Evolutionary conservation across 1,140 invertebrate species (phyloP).

Genomic region (Camponotus pennsylvanicus): DNA sequence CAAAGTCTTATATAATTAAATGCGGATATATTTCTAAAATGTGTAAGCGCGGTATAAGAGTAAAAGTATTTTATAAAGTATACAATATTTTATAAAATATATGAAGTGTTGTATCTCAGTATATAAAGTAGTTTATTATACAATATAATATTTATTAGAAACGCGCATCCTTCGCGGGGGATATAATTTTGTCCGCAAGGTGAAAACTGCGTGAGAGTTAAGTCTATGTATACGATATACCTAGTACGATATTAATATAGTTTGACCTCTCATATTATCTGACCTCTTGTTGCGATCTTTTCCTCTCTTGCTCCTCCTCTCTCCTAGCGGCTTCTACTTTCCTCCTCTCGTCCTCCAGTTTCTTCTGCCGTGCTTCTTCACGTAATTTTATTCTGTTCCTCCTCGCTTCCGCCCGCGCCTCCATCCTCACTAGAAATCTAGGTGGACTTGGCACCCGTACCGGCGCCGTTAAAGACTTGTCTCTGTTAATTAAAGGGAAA

Average conservation of each 20-base stretch:
- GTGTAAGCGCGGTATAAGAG: not conserved
- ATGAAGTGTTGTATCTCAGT: constrained; percentile 9
- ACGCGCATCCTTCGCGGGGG: not conserved
- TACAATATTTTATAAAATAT: not conserved
- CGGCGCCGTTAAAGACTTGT: constrained; percentile 63
- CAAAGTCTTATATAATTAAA: constrained; percentile 17
- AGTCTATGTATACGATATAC: constrained; percentile 15
- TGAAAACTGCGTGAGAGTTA: constrained; percentile 33
- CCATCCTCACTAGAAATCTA: constrained; percentile 79
- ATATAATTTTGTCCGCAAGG: constrained; percentile 51
- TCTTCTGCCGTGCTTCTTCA: constrained; percentile 74
- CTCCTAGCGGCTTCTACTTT: constrained; percentile 69
- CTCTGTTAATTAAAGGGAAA: constrained; percentile 51
- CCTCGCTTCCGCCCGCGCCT: constrained; percentile 77
- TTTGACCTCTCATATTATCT: constrained; percentile 64
- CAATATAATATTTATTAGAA: constrained; percentile 24
- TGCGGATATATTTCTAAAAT: constrained; percentile 30
- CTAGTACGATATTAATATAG: constrained; percentile 60
- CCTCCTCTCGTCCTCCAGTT: constrained; percentile 73
- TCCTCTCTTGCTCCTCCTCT: constrained; percentile 74
- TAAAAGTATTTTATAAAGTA: not conserved
- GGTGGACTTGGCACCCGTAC: constrained; percentile 75
- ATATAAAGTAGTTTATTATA: constrained; percentile 26
- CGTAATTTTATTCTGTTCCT: constrained; percentile 72
- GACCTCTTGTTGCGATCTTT: constrained; percentile 73